Percentiles rank a stretch among this genome's conserved stretches.
These are phyloP conservation scores for Thermophis baileyi DNA, from an alignment of 2,113 vertebrate species.

Conservation along the genomic window DNA sequence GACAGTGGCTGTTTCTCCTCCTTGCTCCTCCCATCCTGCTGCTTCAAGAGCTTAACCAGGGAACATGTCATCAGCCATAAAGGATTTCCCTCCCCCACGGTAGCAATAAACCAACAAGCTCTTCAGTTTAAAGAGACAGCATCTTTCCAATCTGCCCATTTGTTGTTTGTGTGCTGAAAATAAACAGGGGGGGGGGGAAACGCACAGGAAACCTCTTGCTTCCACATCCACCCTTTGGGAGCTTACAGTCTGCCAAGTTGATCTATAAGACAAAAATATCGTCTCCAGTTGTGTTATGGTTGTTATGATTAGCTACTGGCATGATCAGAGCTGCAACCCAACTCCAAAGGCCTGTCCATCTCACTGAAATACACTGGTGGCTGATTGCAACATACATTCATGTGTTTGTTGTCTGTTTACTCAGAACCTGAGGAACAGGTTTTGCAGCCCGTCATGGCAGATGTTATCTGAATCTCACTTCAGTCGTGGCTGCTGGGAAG, in stretches of 20 bases:
- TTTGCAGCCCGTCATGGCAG: conserved; percentile 11
- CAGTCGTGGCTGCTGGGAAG: conserved; percentile 11
- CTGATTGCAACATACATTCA: conserved; percentile 3
- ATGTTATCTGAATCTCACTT: conserved; percentile 20
- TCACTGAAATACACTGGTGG: not conserved
- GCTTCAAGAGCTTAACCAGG: conserved; percentile 23
- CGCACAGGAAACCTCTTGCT: not conserved
- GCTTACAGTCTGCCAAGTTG: not conserved
- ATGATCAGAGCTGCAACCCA: not conserved
- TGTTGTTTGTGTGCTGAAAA: not conserved
- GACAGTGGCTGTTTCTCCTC: conserved; percentile 18
- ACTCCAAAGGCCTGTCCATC: not conserved
- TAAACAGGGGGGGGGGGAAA: not conserved
- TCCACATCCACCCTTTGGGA: not conserved
- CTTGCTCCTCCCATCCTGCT: conserved; percentile 24
- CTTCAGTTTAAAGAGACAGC: conserved; percentile 43
- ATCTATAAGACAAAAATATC: not conserved
- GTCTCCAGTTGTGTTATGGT: too few species aligned
- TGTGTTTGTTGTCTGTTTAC: conserved; percentile 9
- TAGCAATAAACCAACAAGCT: conserved; percentile 27
- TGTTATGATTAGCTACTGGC: not conserved
- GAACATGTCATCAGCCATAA: conserved; percentile 13
- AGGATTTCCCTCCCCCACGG: conserved; percentile 35
- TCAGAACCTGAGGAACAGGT: conserved; percentile 23
- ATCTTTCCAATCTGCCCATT: not conserved